Conservation (phyloP, 2,888 invertebrate species). For the Alloscopus bannaensis region DNA sequence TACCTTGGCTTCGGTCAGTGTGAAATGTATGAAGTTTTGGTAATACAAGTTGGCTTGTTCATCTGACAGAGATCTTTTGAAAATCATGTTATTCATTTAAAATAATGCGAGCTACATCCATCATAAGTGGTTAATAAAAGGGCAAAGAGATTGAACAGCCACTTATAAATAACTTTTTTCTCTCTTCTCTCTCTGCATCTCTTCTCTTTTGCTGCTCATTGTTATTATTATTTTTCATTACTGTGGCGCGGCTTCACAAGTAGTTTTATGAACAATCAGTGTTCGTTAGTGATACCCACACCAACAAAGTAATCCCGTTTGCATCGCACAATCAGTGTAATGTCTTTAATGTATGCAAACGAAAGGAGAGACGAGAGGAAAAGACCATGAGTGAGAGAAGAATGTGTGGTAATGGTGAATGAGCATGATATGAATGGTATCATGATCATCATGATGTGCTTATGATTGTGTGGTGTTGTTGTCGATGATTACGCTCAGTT, state of each 20-base stretch:
- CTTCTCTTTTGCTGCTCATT: too few relatives aligned
- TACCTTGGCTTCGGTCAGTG: constrained; percentile 8
- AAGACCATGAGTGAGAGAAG: background rate
- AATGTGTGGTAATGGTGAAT: constrained; percentile 24
- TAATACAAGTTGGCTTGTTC: too few relatives aligned
- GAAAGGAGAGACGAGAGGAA: background rate
- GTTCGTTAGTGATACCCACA: constrained; percentile 35
- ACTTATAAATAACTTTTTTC: constrained; percentile 32
- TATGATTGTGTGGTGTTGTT: background rate
- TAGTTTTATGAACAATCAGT: constrained; percentile 37
- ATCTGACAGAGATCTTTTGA: constrained; percentile 6
- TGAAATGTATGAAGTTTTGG: background rate
- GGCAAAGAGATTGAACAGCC: constrained; percentile 38
- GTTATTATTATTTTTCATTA: background rate
- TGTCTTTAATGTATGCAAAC: background rate
- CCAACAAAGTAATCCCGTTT: constrained; percentile 10
- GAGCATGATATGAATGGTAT: constrained; percentile 18
- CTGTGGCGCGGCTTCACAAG: constrained; percentile 8
- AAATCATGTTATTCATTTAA: constrained; percentile 30
- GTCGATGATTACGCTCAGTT: constrained; percentile 27
- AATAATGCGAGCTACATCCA: constrained; percentile 29
- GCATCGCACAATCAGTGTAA: constrained; percentile 4
- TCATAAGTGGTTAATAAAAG: constrained; percentile 44
- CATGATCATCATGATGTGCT: constrained; percentile 3
- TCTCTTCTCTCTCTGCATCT: too few relatives aligned